Base-by-base conservation (phyloP, 92 coral and sea anemone species). In the Scolanthus callimorphus region DNA sequence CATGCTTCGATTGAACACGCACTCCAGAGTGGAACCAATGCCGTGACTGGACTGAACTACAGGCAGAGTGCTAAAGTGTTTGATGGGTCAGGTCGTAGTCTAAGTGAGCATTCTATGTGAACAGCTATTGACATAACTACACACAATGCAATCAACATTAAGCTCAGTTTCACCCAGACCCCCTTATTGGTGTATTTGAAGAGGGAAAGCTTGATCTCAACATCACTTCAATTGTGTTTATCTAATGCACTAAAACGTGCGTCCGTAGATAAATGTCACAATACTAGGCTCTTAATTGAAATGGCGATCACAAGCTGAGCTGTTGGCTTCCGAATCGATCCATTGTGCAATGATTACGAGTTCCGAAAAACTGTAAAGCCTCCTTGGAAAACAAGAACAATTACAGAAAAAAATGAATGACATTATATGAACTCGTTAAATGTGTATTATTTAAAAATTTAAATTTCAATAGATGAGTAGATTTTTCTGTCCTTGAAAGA, bases 311-410 rank as follows among this genome's bases (percentile, higher is more conserved):
- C 52, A 46, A 9, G 22, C 23, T 34, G 41, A 34, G 41, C 41
- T 6, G 41, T 34, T 34, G 6, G 15, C 41, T 34, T 34, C 41
- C 41, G 41, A 34, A n/a, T 19, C 52, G 52, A 4, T 46, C 17
- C 17, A 19, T 46, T 46, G 52, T 46, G 4, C 22, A 4, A 10
- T 68, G 63, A 57, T 56, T 54, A 66, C 61, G 25, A 43, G 52
- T 68, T 68, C 51, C 75, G 55, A 41, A 61, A 45, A 68, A 68
- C 54, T 68, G 73, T 28, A 25, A 9, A 49, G 47, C 48, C 53
- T 22, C 28, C 51, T 51, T 52, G 73, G 51, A 43, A 55, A 66
- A 52, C 37, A 66, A 66, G 59, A 66, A 66, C 51, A 52, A 25
- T 19, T 38, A 34, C 43, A 6, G 15, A 34, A 6, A 34, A 34